Percentiles rank a stretch among this genome's conserved stretches.
Conservation (phyloP, 1,140 invertebrate genomes). For the Amphibalanus amphitrite region DNA sequence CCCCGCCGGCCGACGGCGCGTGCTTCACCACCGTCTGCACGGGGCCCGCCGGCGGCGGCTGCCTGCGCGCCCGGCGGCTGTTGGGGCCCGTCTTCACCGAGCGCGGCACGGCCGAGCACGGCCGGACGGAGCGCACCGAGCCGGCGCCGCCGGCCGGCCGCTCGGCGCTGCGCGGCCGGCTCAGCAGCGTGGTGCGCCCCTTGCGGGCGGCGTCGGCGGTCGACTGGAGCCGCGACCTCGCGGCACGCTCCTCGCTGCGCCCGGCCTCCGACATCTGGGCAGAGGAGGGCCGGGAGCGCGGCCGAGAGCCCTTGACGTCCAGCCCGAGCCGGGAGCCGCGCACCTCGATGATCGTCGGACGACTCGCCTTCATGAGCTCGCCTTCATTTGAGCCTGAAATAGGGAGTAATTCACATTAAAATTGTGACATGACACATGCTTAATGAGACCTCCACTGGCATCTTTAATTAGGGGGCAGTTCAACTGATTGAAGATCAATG, state of each 20-base stretch:
- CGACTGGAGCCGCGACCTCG: neutral
- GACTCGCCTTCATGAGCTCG: neutral
- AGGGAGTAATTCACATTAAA: too few relatives aligned
- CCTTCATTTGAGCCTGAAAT: neutral
- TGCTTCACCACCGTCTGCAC: too few relatives aligned
- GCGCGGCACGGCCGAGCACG: neutral
- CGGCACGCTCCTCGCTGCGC: neutral
- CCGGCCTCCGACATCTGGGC: neutral
- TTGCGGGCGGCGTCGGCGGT: neutral
- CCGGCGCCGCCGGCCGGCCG: too few relatives aligned
- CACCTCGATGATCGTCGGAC: neutral
- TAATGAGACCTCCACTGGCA: neutral
- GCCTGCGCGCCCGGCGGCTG: neutral
- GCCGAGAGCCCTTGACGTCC: neutral
- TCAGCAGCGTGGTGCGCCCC: neutral
- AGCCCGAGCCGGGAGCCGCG: neutral
- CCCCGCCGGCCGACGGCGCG: too few relatives aligned
- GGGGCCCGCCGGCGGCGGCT: too few relatives aligned
- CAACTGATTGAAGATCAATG: too few relatives aligned
- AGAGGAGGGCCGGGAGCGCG: neutral
- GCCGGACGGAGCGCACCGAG: neutral
- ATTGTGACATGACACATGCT: neutral
- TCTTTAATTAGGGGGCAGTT: too few relatives aligned
- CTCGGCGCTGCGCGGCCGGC: neutral
- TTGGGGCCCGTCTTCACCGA: neutral